Base-by-base conservation (phyloP, 2,888 invertebrate species). In the Drosophila basisetae region DNA sequence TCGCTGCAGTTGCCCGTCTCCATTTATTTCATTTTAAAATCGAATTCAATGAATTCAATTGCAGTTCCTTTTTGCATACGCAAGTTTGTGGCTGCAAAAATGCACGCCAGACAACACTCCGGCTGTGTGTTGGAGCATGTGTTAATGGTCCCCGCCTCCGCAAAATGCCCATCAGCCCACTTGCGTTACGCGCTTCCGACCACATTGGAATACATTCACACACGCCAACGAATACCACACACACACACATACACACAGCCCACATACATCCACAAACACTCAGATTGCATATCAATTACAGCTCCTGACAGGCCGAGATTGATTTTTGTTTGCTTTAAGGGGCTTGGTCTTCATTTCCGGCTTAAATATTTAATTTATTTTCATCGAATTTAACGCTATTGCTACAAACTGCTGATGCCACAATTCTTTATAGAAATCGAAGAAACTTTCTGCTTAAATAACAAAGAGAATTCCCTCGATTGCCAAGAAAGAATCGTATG, bases 31-130 rank as follows among this genome's bases (percentile, higher is more conserved):
- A 62, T 63, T 85, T 85, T 90, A 71, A 86, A 90, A 90, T 80
- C 82, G 87, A 86, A 90, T 90, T 90, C 89, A 82, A 86, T 89
- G 90, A 87, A 86, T 82, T 89, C 78, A 82, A 90, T 89, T 84
- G 78, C 89, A 90, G 80, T 84, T 80, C 67, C 84, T 78, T 84
- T 76, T 79, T 89, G 89, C 89, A 90, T 89, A 86, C 89, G 78
- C 89, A 90, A 89, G 84, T 82, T 86, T 89, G 87, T 79, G 87
- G 89, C 80, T 78, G 72, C 74, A 71, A 72, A 82, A 78, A 69
- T 72, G 63, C 68, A 61, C 67, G 64, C 60, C 65, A 39, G n/a
- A 49, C 73, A 66, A 60, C 52, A 49, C 39, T 41, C 58, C 59
- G 49, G 39, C 22, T 58, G 67, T 59, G 75, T 60, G 69, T 31